Percentiles rank a stretch among this genome's conserved stretches.
Conservation (phyloP, 2,888 invertebrate species). For the Cephus rjabovi region DNA sequence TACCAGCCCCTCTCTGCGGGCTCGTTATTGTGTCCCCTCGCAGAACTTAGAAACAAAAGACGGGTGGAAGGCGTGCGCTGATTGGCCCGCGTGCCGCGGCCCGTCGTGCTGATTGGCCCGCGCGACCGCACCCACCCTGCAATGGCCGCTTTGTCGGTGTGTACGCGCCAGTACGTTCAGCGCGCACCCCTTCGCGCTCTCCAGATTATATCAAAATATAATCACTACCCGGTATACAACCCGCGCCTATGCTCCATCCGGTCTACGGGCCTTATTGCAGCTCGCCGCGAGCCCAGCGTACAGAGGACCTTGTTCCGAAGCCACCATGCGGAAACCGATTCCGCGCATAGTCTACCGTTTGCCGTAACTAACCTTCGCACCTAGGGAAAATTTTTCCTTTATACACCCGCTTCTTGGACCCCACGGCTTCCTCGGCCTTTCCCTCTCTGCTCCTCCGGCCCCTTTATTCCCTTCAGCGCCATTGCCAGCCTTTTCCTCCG, state of each 20-base stretch:
- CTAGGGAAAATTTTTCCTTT: slow-evolving; percentile 40
- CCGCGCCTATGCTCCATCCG: slow-evolving; percentile 1
- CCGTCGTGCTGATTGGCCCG: slow-evolving; percentile 63
- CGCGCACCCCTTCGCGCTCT: slow-evolving; percentile 29
- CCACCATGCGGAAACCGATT: slow-evolving; percentile 46
- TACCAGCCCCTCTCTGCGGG: slow-evolving; percentile 47
- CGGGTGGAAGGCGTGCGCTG: slow-evolving; percentile 55
- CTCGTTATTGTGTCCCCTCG: slow-evolving; percentile 62
- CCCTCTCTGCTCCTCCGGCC: background rate
- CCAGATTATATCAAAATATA: slow-evolving; percentile 52
- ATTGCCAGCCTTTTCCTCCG: background rate
- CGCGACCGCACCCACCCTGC: slow-evolving; percentile 66
- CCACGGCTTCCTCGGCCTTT: slow-evolving; percentile 15
- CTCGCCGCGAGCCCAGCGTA: slow-evolving; percentile 1
- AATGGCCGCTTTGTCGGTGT: slow-evolving; percentile 65
- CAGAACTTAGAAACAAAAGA: slow-evolving; percentile 58
- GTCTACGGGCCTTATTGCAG: slow-evolving; percentile 3
- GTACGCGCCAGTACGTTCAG: slow-evolving; percentile 45
- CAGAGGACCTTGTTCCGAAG: slow-evolving; percentile 39
- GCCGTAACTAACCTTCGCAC: slow-evolving; percentile 44
- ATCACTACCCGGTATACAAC: slow-evolving; percentile 32
- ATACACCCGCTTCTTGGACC: slow-evolving; percentile 36
- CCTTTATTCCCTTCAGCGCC: slow-evolving; percentile 4
- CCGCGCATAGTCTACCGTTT: slow-evolving; percentile 7
- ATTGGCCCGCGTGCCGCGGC: slow-evolving; percentile 61